A percentile compares a stretch with the other conserved stretches of the same genome.
Conservation (phyloP, 2,888 invertebrate species). For the Andrena chrysosceles region DNA sequence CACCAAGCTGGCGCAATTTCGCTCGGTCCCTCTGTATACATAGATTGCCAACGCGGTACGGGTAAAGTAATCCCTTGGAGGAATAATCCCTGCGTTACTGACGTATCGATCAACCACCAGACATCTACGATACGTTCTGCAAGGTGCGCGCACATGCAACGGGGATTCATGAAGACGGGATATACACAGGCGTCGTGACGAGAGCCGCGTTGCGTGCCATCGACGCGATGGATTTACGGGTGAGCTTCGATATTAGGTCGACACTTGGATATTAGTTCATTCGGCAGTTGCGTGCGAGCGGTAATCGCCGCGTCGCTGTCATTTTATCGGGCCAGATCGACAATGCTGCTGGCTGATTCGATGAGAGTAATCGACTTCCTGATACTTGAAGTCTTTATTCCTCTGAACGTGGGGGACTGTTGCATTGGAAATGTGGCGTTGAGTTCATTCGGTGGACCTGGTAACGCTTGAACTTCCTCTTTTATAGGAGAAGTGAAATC, state of each 20-base stretch:
- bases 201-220: conserved; percentile 55
- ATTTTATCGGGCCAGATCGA: conserved; percentile 32
- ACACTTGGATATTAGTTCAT: conserved; percentile 65
- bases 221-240: conserved; percentile 47
- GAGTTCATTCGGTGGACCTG: neutral
- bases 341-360: conserved; percentile 12
- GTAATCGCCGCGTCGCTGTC: conserved; percentile 51
- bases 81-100: conserved; percentile 63
- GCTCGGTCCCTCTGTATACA: conserved; percentile 31
- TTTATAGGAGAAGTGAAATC: neutral
- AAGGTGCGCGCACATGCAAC: conserved; percentile 36
- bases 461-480: neutral
- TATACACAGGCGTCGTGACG: conserved; percentile 35
- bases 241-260: conserved; percentile 58
- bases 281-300: conserved; percentile 53
- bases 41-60: conserved; percentile 52
- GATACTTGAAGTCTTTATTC: conserved; percentile 11
- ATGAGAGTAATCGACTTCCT: neutral
- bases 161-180: conserved; percentile 45
- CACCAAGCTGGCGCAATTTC: conserved; percentile 43
- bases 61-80: conserved; percentile 57
- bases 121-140: conserved; percentile 66
- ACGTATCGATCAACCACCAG: conserved; percentile 70
- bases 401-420: neutral
- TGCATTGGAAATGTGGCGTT: neutral